Evolutionary conservation across 2,113 vertebrate genomes (phyloP), one percentile per base, ranked within the genome.

Genomic region (Callipepla squamata): DNA sequence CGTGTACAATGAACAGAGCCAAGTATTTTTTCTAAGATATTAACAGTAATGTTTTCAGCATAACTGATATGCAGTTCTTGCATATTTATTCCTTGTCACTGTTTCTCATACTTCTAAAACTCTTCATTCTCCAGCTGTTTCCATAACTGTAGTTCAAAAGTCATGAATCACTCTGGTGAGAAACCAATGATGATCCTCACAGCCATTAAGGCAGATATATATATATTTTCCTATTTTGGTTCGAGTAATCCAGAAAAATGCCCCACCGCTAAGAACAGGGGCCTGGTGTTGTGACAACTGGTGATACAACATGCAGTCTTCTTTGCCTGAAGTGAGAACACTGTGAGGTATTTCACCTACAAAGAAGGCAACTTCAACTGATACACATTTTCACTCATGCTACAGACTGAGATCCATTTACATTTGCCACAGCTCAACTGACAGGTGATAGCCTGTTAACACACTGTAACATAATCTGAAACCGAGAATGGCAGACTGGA

Each of bases 31-130:
- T 79, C 76, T 61, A 62, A 91, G 76, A 36, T 45, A 68, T 73
- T 85, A 89, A 76, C 44, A 94, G 53, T 38, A 96, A 81, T 75
- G 74, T 45, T 36, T 87, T 93, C 92, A 91, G 77, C 70, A 84
- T 65, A 89, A 85, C 36, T 89, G 44, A 85, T 47, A 93, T 96
- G 68, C 32, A 44, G 50, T 62, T 93, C 42, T 65, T 96, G 65
- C 21, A 34, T 68, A 44, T 86, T 75, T 79, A 92, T 63, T 7
- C 13, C 20, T 30, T 58, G 62, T 19, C 67, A 66, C 4, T 59
- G 9, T 80, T 87, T 76, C 51, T 73, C 22, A 55, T n/a, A 59
- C 21, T 13, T 89, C 25, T 67, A 6, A 73, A 91, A 61, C 61
- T 93, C 65, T 65, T 96, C 4, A 30, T 80, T 91, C 63, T 63